Evolutionary conservation across 2,888 invertebrate genomes (phyloP), one percentile per base, ranked within the genome.

Genomic region (Dermolepida albohirtum): DNA sequence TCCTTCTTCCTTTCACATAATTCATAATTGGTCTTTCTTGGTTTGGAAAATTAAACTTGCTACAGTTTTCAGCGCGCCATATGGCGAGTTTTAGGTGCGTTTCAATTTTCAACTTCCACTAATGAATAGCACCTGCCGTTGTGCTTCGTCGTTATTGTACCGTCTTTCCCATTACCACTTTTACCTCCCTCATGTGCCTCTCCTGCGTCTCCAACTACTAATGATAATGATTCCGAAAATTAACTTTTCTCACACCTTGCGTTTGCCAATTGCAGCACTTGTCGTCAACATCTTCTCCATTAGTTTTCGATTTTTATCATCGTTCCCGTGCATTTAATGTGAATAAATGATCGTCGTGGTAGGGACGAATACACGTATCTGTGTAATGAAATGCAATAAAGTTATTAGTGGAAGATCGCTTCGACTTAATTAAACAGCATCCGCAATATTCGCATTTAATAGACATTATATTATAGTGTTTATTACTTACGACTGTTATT

Each of bases 191-290:
- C 51, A 27, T 51, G 22, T 51, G 51, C 29, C 27, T 29, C n/a
- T 5, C 27, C 5, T 6, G 2, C 40, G 16, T 40, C 14, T 12
- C 17, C 16, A 27, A 39, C 49, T 63, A 22, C 63, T 63, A 63
- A 63, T 50, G 63, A 63, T 63, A 63, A 63, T 50, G 63, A 63
- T 63, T 63, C 39, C 49, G 49, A 40, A 50, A 63, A 63, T 63
- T 63, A 63, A 63, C 49, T 63, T 63, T 63, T 63, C 63, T 63
- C 63, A 50, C 63, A 63, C 63, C 63, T 63, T 63, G 47, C 50
- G 34, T 47, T 40, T 39, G 22, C 63, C 63, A 17, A 50, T 17
- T 63, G 49, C 63, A 40, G 11, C 54, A 54, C 12, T 54, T 40
- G 16, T 17, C 17, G 54, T 17, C 54, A 11, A 54, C 40, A 40